These are phyloP conservation scores for Caenorhabditis sp. DNA, from an alignment of 2,888 invertebrate genomes.

Conservation along the genomic window DNA sequence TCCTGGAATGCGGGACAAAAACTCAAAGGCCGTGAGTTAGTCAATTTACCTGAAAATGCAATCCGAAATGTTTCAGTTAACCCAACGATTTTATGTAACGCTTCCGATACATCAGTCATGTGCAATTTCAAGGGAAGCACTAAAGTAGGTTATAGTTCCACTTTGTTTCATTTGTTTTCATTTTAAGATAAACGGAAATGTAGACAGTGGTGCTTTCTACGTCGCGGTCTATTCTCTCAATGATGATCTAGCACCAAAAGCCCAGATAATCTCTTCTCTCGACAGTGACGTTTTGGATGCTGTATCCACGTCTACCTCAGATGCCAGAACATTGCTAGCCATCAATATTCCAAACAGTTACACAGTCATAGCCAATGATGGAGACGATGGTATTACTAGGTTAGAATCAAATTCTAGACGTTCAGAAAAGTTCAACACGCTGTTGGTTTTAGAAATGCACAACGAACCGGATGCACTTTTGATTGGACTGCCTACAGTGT, in stretches of 20 bases:
- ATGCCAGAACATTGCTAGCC: conserved; percentile 40
- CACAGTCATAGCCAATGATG: conserved; percentile 28
- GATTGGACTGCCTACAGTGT: conserved; percentile 56
- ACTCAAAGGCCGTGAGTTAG: background rate
- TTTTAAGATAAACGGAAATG: conserved; percentile 3
- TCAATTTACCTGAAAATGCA: too few relatives aligned
- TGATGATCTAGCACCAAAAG: conserved; percentile 18
- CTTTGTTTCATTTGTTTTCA: background rate
- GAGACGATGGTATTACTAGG: conserved; percentile 37
- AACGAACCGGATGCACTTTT: conserved; percentile 37
- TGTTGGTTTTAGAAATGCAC: conserved; percentile 25
- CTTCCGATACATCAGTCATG: background rate
- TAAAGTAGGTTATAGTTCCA: background rate
- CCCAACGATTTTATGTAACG: too few relatives aligned
- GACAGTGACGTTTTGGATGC: conserved; percentile 31
- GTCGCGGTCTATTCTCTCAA: conserved; percentile 36
- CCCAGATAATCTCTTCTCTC: conserved; percentile 18
- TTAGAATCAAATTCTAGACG: background rate
- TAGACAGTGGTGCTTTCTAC: background rate
- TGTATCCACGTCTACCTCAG: conserved; percentile 46
- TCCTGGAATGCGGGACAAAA: conserved; percentile 15
- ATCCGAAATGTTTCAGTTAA: too few relatives aligned
- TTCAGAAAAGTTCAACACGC: too few relatives aligned
- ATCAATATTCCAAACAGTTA: conserved; percentile 16
- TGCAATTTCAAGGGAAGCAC: conserved; percentile 7